phyloP scores from a whole-genome alignment of 2,113 vertebrate species.

The Spheniscus mendiculus region DNA sequence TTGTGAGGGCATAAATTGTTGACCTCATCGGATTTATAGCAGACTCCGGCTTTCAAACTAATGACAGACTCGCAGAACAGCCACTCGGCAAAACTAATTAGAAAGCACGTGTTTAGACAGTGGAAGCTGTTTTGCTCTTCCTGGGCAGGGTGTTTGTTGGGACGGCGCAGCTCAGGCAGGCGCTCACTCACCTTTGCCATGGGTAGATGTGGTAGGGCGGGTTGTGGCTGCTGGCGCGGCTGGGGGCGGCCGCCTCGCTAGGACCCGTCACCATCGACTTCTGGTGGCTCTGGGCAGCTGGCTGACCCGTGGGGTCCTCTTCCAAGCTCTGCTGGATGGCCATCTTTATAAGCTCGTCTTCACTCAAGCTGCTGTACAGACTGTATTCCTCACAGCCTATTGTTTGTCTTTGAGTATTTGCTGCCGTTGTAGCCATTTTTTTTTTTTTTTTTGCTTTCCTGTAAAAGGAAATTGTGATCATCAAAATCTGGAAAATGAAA shows the following conservation, averaged over 20 bases:
- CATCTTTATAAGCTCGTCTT: slow-evolving; percentile 90
- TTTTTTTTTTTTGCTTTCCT: slow-evolving; percentile 32
- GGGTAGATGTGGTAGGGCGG: slow-evolving; percentile 65
- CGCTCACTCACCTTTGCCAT: slow-evolving; percentile 72
- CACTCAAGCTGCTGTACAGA: slow-evolving; percentile 85
- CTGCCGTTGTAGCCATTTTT: slow-evolving; percentile 51
- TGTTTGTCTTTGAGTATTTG: slow-evolving; percentile 37
- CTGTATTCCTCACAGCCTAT: slow-evolving; percentile 87
- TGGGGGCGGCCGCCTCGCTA: neutral
- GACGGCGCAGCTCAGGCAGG: accelerated
- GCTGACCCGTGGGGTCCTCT: slow-evolving; percentile 49
- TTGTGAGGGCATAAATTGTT: neutral
- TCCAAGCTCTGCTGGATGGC: slow-evolving; percentile 90
- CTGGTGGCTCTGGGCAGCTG: slow-evolving; percentile 40
- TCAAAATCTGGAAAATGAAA: neutral
- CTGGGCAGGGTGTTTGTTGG: neutral
- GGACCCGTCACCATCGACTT: neutral
- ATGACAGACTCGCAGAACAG: neutral
- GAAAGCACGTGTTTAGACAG: neutral
- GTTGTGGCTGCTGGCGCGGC: neutral
- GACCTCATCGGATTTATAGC: slow-evolving; percentile 8
- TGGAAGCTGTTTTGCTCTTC: neutral
- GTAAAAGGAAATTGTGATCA: neutral
- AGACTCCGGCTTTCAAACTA: neutral
- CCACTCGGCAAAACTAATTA: neutral